Percentiles rank a stretch among this genome's conserved stretches.
Conservation (phyloP, 1,140 invertebrate genomes). For the Aphaenogaster ashmeadi region DNA sequence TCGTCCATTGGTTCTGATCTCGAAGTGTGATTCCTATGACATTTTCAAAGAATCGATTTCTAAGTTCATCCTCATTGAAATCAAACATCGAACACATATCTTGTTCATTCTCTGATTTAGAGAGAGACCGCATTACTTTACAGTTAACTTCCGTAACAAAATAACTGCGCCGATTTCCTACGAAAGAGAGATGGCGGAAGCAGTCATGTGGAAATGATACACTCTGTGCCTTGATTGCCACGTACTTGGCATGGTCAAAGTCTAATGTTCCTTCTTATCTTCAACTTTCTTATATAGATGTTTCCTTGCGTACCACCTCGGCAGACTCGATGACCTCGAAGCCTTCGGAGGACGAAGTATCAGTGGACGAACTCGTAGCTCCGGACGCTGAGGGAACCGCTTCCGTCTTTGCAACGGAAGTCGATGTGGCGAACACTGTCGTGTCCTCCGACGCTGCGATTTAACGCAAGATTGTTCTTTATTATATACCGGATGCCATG, state of each 20-base stretch:
- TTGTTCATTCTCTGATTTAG: neutral
- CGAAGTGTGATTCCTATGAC: slow-evolving; percentile 1
- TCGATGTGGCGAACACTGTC: neutral
- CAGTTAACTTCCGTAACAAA: neutral
- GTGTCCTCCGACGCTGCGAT: slow-evolving; percentile 42
- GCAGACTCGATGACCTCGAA: slow-evolving; percentile 77
- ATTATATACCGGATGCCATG: neutral
- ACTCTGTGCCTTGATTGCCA: slow-evolving; percentile 11
- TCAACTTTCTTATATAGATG: slow-evolving; percentile 11
- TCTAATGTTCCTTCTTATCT: slow-evolving; percentile 36
- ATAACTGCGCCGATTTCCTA: neutral
- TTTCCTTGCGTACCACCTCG: slow-evolving; percentile 51
- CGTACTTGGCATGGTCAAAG: slow-evolving; percentile 37
- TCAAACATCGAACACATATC: neutral
- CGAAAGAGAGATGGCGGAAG: neutral
- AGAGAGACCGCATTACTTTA: slow-evolving; percentile 25
- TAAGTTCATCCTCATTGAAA: slow-evolving; percentile 4
- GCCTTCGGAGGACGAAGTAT: slow-evolving; percentile 67
- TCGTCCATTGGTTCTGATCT: neutral
- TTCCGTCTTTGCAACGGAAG: neutral
- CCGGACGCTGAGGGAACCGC: neutral
- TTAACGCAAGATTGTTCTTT: slow-evolving; percentile 39
- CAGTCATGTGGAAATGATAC: slow-evolving; percentile 41
- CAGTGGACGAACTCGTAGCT: slow-evolving; percentile 38
- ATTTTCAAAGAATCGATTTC: neutral